Conservation (phyloP, 2,797 vertebrate species). For the Macrochelys suwanniensis region DNA sequence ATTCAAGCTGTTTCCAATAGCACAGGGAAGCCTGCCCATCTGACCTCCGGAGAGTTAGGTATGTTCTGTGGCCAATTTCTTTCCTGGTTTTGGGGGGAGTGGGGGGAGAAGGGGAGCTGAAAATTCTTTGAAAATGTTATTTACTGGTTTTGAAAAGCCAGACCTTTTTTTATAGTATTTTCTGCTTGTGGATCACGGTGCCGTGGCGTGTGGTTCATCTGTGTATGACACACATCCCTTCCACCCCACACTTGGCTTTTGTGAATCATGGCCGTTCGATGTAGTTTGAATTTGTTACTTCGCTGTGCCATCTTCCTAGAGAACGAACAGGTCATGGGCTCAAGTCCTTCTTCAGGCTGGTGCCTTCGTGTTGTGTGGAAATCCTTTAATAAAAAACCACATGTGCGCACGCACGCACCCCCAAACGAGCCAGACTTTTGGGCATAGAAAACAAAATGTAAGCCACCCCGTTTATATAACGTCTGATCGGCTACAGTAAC, state of each 20-base stretch:
- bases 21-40: background rate
- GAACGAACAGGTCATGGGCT: background rate
- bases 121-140: background rate
- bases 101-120: background rate
- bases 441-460: background rate
- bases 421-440: background rate
- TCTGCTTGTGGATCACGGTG: accelerated
- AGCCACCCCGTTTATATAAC: background rate
- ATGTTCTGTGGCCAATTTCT: background rate
- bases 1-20: too few relatives aligned
- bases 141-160: accelerated
- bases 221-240: accelerated
- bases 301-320: accelerated
- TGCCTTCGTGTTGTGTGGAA: background rate
- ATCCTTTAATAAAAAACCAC: background rate
- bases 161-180: accelerated
- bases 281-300: background rate
- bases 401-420: accelerated
- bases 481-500: background rate
- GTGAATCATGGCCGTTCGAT: accelerated
- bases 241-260: accelerated
- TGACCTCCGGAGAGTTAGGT: background rate
- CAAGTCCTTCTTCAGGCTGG: background rate
- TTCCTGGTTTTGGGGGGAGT: background rate
- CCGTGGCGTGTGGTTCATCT: background rate